phyloP scores from a whole-genome alignment of 2,113 vertebrate genomes.

The Colinus virginianus region DNA sequence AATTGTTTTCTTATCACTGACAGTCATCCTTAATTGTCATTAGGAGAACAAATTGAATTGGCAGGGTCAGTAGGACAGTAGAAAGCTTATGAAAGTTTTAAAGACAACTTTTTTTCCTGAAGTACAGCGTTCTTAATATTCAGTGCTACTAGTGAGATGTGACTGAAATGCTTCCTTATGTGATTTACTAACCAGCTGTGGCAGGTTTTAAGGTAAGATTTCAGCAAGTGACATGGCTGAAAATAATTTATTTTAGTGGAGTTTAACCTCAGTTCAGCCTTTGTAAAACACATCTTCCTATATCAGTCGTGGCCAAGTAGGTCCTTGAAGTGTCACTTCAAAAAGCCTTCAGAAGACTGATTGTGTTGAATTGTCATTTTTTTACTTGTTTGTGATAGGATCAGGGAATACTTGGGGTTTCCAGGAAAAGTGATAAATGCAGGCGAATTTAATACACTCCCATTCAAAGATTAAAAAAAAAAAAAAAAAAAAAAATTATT shows the following conservation, averaged over 20 bases:
- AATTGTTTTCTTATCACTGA: not conserved
- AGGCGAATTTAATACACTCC: not conserved
- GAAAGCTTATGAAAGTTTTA: not conserved
- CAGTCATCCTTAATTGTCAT: not conserved
- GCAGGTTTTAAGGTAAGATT: not conserved
- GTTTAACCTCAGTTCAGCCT: not conserved
- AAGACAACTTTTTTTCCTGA: not conserved
- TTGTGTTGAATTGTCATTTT: not conserved
- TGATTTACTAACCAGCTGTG: not conserved
- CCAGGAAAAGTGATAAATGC: not conserved
- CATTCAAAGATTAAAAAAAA: not conserved
- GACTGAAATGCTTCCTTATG: not conserved
- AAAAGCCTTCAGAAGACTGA: not conserved
- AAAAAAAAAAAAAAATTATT: too few species aligned
- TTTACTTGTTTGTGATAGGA: not conserved
- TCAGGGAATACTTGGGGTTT: not conserved
- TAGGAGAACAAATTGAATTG: not conserved
- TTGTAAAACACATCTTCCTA: not conserved
- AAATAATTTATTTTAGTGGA: not conserved
- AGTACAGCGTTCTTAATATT: not conserved
- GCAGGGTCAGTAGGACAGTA: not conserved
- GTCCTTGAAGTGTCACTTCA: not conserved
- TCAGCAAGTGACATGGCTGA: not conserved
- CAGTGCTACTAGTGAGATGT: not conserved
- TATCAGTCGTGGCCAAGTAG: not conserved